Evolutionary conservation across 2,888 invertebrate genomes (phyloP).

Genomic region (Eristalis intricaria): DNA sequence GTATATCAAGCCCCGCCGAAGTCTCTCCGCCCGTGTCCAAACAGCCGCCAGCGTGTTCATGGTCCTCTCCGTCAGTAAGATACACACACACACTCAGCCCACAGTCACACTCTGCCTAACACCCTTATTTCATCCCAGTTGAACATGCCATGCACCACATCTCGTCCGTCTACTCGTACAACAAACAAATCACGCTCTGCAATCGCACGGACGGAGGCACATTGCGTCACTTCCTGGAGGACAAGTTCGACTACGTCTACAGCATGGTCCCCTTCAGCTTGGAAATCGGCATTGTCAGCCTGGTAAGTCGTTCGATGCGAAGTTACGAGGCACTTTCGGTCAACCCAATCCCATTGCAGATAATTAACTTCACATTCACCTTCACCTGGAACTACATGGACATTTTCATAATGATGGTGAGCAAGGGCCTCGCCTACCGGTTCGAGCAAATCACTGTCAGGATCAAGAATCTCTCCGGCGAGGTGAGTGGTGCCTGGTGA

Average conservation of each 20-base stretch:
- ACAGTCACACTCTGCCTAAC: constrained; percentile 5
- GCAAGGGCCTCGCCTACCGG: constrained; percentile 86
- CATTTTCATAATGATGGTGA: constrained; percentile 87
- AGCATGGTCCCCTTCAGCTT: constrained; percentile 74
- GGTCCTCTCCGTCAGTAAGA: constrained; percentile 74
- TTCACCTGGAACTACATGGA: constrained; percentile 90
- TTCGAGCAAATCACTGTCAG: constrained; percentile 85
- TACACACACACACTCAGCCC: background rate
- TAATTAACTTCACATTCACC: constrained; percentile 80
- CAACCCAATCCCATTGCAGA: constrained; percentile 12
- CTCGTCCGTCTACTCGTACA: constrained; percentile 75
- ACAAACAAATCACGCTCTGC: constrained; percentile 72
- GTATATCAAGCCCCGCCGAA: constrained; percentile 75
- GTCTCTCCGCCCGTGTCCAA: constrained; percentile 75
- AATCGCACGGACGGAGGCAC: constrained; percentile 72
- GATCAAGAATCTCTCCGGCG: constrained; percentile 75
- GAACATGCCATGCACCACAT: constrained; percentile 76
- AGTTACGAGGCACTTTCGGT: background rate
- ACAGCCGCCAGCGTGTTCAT: constrained; percentile 75
- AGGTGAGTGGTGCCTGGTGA: constrained; percentile 69
- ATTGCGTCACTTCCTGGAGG: constrained; percentile 73
- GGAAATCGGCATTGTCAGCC: constrained; percentile 66
- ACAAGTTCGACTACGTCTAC: constrained; percentile 77
- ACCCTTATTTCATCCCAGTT: constrained; percentile 65
- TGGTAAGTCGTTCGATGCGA: constrained; percentile 74